Percentiles rank a stretch among this genome's conserved stretches.
These are phyloP conservation scores for Cheilosia grossa DNA, from an alignment of 2,888 invertebrate genomes.

Conservation along the genomic window DNA sequence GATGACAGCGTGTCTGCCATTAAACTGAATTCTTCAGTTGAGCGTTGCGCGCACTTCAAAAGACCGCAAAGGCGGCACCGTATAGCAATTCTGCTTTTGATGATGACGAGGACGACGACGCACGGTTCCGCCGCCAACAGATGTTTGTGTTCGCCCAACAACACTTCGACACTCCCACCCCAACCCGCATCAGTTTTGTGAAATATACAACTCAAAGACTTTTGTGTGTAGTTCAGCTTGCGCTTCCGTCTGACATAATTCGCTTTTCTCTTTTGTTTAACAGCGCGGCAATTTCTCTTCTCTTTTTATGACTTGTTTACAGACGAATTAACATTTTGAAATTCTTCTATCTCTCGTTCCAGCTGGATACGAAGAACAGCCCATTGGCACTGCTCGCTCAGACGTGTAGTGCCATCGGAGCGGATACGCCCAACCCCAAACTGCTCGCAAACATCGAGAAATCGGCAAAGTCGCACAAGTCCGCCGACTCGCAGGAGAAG, in stretches of 20 bases:
- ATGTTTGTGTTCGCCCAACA: conserved; percentile 62
- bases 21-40: conserved; percentile 64
- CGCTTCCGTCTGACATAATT: conserved; percentile 44
- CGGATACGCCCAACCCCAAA: conserved; percentile 92
- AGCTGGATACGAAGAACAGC: conserved; percentile 99
- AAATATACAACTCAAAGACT: conserved; percentile 36
- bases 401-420: conserved; percentile 98
- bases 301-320: conserved; percentile 59
- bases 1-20: conserved; percentile 73
- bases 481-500: conserved; percentile 85
- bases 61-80: conserved; percentile 47
- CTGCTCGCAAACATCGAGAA: conserved; percentile 90
- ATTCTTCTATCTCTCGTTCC: conserved; percentile 84
- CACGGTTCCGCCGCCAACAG: conserved; percentile 48
- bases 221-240: conserved; percentile 27
- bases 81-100: conserved; percentile 44
- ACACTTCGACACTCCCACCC: conserved; percentile 36
- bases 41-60: conserved; percentile 66
- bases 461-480: conserved; percentile 85
- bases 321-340: conserved; percentile 17
- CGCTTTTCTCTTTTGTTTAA: conserved; percentile 1
- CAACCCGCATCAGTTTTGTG: background rate
- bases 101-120: conserved; percentile 33
- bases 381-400: conserved; percentile 97
- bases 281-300: conserved; percentile 8